These are phyloP conservation scores for Phenacoccus solenopsis DNA, from an alignment of 1,140 invertebrate genomes.

Conservation along the genomic window DNA sequence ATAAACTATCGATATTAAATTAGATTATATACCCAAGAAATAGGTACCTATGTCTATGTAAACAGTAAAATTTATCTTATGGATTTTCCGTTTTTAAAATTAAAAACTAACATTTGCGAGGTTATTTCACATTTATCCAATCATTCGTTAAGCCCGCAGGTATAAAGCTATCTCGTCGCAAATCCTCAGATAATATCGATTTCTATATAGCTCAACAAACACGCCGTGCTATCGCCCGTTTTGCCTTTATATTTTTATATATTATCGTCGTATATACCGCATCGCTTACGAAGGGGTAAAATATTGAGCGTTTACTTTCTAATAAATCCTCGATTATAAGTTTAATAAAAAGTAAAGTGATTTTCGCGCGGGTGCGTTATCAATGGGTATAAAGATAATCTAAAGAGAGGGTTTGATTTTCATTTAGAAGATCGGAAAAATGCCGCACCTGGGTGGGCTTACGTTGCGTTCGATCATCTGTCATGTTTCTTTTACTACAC, in stretches of 20 bases:
- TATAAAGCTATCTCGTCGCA: not conserved
- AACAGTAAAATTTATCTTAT: not conserved
- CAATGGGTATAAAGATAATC: not conserved
- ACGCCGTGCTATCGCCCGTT: not conserved
- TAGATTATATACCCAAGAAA: too few species aligned
- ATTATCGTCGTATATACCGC: too few species aligned
- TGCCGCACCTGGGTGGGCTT: not conserved
- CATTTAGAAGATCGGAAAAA: not conserved
- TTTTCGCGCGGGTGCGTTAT: not conserved
- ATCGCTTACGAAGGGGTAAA: too few species aligned
- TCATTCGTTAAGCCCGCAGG: not conserved
- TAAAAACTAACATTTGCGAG: slow-evolving; percentile 2
- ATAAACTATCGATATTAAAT: too few species aligned
- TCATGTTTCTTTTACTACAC: not conserved
- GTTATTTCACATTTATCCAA: not conserved
- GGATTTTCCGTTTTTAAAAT: not conserved
- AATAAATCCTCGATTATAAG: not conserved
- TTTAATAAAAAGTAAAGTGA: not conserved
- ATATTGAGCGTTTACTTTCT: not conserved
- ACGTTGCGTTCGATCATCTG: not conserved
- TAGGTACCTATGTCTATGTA: too few species aligned
- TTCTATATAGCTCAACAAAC: not conserved
- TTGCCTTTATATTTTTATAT: too few species aligned
- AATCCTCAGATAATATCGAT: not conserved
- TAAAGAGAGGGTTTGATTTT: not conserved